Percentiles rank a stretch among this genome's conserved stretches.
Conservation (phyloP, 2,113 vertebrate species). For the Corvus cornix region DNA sequence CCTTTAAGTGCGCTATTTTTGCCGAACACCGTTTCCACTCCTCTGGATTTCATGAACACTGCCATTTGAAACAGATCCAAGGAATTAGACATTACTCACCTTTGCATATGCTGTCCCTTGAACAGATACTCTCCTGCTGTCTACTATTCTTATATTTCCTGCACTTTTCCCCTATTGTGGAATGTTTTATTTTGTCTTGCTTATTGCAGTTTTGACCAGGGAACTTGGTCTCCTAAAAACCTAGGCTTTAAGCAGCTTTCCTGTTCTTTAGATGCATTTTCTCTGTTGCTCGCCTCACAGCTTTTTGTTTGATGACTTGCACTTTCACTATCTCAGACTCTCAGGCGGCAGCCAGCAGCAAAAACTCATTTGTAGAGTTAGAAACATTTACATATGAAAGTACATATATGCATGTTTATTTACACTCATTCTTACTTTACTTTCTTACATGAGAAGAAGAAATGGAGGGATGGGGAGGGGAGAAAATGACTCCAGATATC, state of each 20-base stretch:
- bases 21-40: constrained; percentile 39
- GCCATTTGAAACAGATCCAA: constrained; percentile 57
- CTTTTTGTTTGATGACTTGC: constrained; percentile 60
- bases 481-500: not conserved
- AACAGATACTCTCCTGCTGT: constrained; percentile 1
- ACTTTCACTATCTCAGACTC: constrained; percentile 60
- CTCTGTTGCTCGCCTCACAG: not conserved
- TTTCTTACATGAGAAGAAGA: not conserved
- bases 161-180: not conserved
- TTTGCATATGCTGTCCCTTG: constrained; percentile 9
- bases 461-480: not conserved
- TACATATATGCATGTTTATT: not conserved
- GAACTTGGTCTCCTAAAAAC: not conserved
- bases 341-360: constrained; percentile 30
- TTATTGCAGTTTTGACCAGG: not conserved
- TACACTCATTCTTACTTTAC: not conserved
- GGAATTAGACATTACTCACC: constrained; percentile 49
- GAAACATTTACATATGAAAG: constrained; percentile 49
- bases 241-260: not conserved
- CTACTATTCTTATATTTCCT: constrained; percentile 32
- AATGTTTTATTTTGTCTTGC: constrained; percentile 40
- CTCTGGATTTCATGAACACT: constrained; percentile 39
- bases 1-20: constrained; percentile 48
- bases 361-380: constrained; percentile 31
- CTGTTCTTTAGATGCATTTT: constrained; percentile 10